phyloP scores from a whole-genome alignment of 2,113 vertebrate species.

The Lycaon pictus region DNA sequence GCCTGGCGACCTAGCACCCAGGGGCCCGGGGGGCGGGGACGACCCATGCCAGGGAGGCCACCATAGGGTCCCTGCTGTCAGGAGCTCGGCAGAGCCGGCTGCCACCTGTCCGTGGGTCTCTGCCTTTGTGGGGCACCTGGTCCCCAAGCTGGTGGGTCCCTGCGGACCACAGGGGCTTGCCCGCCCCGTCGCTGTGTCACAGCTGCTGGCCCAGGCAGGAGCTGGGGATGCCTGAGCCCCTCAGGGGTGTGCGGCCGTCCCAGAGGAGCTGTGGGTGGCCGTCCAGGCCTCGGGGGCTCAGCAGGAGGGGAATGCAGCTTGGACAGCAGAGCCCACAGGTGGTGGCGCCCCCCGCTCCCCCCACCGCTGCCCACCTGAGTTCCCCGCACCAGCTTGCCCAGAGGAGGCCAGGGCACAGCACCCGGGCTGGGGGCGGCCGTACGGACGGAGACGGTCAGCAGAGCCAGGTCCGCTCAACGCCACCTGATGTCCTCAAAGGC shows the following conservation, averaged over 20 bases:
- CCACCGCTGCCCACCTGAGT: background rate
- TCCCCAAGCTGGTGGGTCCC: background rate
- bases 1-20: background rate
- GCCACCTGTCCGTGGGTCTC: background rate
- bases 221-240: rapidly evolving
- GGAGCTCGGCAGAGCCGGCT: background rate
- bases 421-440: background rate
- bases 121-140: background rate
- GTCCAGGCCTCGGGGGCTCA: background rate
- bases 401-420: background rate
- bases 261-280: background rate
- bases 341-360: background rate
- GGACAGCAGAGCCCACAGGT: background rate
- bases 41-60: too few species aligned
- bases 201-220: rapidly evolving
- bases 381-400: background rate
- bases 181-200: background rate
- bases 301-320: background rate
- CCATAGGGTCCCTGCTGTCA: too few species aligned
- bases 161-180: rapidly evolving
- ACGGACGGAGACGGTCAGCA: background rate
- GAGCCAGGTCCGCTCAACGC: background rate
- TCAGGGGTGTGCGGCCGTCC: background rate
- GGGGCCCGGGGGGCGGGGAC: background rate
- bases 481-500: background rate